Evolutionary conservation across 2,113 vertebrate genomes (phyloP).

Genomic region (Poicephalus gulielmi): DNA sequence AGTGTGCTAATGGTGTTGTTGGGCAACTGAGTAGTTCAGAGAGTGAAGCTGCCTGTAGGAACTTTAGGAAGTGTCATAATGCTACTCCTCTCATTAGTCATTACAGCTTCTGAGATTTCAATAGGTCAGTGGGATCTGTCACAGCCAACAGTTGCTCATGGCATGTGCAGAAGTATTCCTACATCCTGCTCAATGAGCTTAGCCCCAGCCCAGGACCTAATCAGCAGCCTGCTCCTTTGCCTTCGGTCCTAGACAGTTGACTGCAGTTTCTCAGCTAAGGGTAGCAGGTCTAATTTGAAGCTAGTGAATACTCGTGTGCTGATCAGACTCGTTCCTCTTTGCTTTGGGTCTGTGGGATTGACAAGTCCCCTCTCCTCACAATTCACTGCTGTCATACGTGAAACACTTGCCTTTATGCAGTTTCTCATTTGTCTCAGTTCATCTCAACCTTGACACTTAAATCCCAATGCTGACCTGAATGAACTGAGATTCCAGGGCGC

Average conservation of each 20-base stretch:
- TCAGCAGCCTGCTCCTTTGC: neutral
- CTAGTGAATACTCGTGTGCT: neutral
- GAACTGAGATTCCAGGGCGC: neutral
- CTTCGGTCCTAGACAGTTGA: neutral
- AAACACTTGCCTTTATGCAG: neutral
- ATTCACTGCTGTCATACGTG: neutral
- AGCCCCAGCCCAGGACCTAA: neutral
- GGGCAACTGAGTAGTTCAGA: neutral
- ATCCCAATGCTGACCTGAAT: neutral
- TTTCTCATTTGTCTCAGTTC: neutral
- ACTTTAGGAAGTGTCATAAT: neutral
- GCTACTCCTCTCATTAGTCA: neutral
- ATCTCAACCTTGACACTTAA: neutral
- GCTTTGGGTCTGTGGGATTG: neutral
- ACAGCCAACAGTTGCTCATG: neutral
- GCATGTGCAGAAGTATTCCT: neutral
- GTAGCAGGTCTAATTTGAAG: neutral
- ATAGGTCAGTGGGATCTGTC: neutral
- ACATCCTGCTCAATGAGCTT: neutral
- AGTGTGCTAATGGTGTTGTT: fast-evolving
- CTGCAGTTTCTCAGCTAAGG: neutral
- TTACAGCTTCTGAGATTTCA: neutral
- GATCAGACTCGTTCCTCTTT: neutral
- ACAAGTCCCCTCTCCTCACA: neutral
- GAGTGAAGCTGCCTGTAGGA: neutral